These are phyloP conservation scores for Mylabris phalerata DNA, from an alignment of 1,140 invertebrate genomes.

Conservation along the genomic window DNA sequence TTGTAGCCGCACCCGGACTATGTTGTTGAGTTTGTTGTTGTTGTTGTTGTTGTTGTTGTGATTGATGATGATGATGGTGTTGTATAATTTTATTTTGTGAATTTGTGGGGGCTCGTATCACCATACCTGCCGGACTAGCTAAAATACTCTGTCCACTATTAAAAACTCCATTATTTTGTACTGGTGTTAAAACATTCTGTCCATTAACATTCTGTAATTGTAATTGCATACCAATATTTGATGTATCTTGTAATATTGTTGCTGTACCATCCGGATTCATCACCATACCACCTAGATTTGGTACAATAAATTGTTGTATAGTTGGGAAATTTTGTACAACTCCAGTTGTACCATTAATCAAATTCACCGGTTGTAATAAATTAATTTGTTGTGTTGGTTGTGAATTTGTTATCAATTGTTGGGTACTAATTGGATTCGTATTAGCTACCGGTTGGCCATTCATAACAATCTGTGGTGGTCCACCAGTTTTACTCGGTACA, in stretches of 20 bases:
- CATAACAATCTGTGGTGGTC: conserved; percentile 63
- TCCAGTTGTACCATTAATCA: conserved; percentile 62
- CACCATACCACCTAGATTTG: conserved; percentile 56
- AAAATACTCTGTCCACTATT: conserved; percentile 57
- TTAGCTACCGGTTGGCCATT: conserved; percentile 48
- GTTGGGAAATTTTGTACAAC: conserved; percentile 71
- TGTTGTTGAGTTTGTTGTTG: conserved; percentile 42
- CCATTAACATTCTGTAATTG: conserved; percentile 76
- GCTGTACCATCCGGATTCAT: conserved; percentile 46
- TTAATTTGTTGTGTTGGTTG: conserved; percentile 71
- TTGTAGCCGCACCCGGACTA: conserved; percentile 55
- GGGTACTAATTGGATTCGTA: conserved; percentile 44
- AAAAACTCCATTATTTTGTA: conserved; percentile 56
- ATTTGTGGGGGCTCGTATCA: conserved; percentile 62
- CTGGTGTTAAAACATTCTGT: conserved; percentile 66
- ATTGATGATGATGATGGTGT: conserved; percentile 40
- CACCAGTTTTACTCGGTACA: conserved; percentile 65
- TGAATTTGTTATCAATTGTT: conserved; percentile 61
- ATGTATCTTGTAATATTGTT: conserved; percentile 68
- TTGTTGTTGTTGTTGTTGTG: too few relatives aligned
- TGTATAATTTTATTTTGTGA: conserved; percentile 67
- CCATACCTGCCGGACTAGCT: conserved; percentile 64
- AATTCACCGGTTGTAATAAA: conserved; percentile 71
- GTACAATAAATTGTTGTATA: conserved; percentile 76
- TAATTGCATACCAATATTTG: conserved; percentile 61